Percentiles rank a stretch among this genome's conserved stretches.
Evolutionary conservation across 1,140 invertebrate species (phyloP).

Genomic region (Brachionus rubens): DNA sequence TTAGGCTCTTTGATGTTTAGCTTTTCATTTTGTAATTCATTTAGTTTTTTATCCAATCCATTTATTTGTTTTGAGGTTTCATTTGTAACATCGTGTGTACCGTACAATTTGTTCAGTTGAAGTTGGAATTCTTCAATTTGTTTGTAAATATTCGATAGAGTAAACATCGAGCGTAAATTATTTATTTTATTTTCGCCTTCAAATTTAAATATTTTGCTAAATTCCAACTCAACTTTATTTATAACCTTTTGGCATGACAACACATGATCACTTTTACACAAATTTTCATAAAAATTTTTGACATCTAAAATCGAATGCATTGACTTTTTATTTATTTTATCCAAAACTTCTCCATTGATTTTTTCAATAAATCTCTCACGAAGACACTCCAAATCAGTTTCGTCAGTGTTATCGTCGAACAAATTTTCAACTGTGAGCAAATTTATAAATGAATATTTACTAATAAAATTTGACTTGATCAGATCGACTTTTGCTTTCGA

Average conservation of each 20-base stretch:
- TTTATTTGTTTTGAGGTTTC: background rate
- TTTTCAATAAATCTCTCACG: background rate
- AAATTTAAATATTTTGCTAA: background rate
- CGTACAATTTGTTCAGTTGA: background rate
- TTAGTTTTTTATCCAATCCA: background rate
- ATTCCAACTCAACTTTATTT: background rate
- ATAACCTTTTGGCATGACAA: background rate
- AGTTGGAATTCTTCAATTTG: background rate
- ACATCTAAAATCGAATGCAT: background rate
- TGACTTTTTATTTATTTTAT: background rate
- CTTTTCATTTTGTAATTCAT: background rate
- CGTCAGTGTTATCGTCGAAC: no score
- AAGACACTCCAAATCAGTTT: background rate
- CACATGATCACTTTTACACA: background rate
- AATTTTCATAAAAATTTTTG: background rate
- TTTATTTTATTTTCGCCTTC: background rate
- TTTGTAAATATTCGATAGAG: constrained; percentile 6
- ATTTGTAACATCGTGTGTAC: background rate
- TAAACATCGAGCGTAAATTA: background rate
- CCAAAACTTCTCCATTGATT: background rate
- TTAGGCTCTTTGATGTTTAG: background rate
- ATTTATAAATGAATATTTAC: no score
- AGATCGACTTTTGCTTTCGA: no score
- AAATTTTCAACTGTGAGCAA: no score
- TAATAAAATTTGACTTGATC: no score